Conservation (phyloP, 2,888 invertebrate species). For the Sisyra nigra region DNA sequence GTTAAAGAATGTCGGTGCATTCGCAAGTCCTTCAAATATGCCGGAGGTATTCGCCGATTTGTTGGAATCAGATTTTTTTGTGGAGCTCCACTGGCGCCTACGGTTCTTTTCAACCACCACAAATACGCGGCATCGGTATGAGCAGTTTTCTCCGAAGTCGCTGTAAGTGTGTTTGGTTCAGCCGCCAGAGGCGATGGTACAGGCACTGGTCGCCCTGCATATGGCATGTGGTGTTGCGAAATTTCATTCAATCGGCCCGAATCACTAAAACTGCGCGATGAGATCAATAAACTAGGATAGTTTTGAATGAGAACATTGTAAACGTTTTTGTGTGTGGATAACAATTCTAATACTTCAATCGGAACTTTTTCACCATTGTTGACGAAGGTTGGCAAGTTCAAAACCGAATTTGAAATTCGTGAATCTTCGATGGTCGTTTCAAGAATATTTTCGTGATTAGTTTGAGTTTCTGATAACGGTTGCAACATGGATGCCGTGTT, state of each 20-base stretch:
- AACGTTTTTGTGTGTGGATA: conserved; percentile 50
- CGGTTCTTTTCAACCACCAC: conserved; percentile 37
- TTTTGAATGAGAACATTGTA: conserved; percentile 57
- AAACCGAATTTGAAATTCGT: conserved; percentile 61
- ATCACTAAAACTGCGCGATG: conserved; percentile 60
- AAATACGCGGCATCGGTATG: conserved; percentile 30
- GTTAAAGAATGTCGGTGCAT: conserved; percentile 65
- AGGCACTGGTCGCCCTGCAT: conserved; percentile 20
- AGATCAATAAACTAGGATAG: conserved; percentile 55
- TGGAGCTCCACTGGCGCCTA: conserved; percentile 25
- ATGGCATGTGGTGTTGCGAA: conserved; percentile 17
- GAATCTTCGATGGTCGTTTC: conserved; percentile 17
- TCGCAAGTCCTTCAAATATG: conserved; percentile 55
- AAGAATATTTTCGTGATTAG: conserved; percentile 27
- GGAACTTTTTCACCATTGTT: conserved; percentile 63
- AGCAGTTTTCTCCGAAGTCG: conserved; percentile 24
- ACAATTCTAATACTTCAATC: conserved; percentile 54
- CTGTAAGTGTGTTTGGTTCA: conserved; percentile 23
- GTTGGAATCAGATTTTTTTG: conserved; percentile 19
- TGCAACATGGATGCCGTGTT: conserved; percentile 39
- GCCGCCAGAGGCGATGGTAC: conserved; percentile 22
- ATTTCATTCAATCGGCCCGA: conserved; percentile 33
- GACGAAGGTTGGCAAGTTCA: conserved; percentile 72
- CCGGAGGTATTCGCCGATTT: conserved; percentile 30
- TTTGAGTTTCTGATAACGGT: conserved; percentile 32